Base-by-base conservation (phyloP, 2,888 invertebrate species). In the Petrophora chlorosata region DNA sequence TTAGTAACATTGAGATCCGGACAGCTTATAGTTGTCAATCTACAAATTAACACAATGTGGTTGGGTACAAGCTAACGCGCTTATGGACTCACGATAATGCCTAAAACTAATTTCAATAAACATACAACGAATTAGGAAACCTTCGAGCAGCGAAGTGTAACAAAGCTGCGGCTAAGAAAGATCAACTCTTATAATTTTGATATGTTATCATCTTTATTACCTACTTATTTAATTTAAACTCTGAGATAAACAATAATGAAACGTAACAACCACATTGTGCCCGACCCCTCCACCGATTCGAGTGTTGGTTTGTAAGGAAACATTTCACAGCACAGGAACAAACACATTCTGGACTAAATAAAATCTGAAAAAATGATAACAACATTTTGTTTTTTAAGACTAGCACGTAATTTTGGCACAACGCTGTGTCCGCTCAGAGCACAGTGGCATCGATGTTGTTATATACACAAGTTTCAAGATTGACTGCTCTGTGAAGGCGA, bases 351-450 rank as follows among this genome's bases (percentile, higher is more conserved):
- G 89, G 87, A 87, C 85, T 88, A 84, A 88, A 89, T 90, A 89
- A 90, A 90, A 90, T 90, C 85, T 90, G 89, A 87, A 88, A 38
- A 78, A 86, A 86, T 83, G 83, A 88, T 89, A 88, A 90, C 87
- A 90, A 87, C 84, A 82, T 85, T 86, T 86, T 82, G 75, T 77
- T 85, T 85, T 79, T 78, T 77, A 80, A 85, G 90, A 90, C 90
- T 90, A 90, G 90, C 79, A 89, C 85, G 77, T 83, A 88, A 90
- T 89, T 90, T 90, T 90, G 90, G 90, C 90, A 90, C 90, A 86
- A 85, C 83, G 79, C 88, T 83, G 85, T 78, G 81, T 78, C 75
- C 69, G 61, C 65, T 55, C 73, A 61, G 73, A 72, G 78, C 79
- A 75, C 85, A 83, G 84, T 70, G 86, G 85, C 84, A 78, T 85